Conservation (phyloP, 1,140 invertebrate genomes). For the Zaprionus capensis region DNA sequence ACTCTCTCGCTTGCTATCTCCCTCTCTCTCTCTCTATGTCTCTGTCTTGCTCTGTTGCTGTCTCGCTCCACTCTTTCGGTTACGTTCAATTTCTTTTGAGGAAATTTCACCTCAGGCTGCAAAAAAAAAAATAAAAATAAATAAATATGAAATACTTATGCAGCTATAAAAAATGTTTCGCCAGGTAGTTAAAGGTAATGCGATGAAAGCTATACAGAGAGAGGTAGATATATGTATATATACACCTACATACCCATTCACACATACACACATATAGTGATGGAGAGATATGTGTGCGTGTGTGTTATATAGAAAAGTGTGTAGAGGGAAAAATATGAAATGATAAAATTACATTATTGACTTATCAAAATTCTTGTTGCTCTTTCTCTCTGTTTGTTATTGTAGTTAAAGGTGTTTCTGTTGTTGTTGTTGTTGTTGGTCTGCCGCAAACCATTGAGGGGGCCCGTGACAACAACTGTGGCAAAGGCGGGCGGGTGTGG, state of each 20-base stretch:
- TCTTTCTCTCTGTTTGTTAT: slow-evolving; percentile 35
- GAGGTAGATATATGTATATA: background rate
- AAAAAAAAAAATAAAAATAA: slow-evolving; percentile 22
- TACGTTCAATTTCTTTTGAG: slow-evolving; percentile 4
- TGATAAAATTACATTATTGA: slow-evolving; percentile 77
- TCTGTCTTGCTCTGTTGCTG: background rate
- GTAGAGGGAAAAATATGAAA: slow-evolving; percentile 64
- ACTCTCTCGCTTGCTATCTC: slow-evolving; percentile 6
- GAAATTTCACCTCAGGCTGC: slow-evolving; percentile 18
- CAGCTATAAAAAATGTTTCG: slow-evolving; percentile 35
- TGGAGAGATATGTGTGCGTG: background rate
- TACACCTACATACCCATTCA: background rate
- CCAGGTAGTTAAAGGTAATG: slow-evolving; percentile 32
- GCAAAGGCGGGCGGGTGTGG: background rate
- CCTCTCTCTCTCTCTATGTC: background rate
- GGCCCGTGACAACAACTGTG: slow-evolving; percentile 26
- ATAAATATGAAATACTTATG: slow-evolving; percentile 40
- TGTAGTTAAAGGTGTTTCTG: slow-evolving; percentile 8
- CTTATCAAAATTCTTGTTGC: slow-evolving; percentile 57
- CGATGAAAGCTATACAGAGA: slow-evolving; percentile 30
- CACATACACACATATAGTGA: background rate
- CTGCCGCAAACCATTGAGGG: slow-evolving; percentile 55
- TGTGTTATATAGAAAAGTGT: slow-evolving; percentile 7
- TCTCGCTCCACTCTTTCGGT: background rate
- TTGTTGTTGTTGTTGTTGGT: slow-evolving; percentile 42